Conservation (phyloP, 1,140 invertebrate species). For the Fragariocoptes setiger region DNA sequence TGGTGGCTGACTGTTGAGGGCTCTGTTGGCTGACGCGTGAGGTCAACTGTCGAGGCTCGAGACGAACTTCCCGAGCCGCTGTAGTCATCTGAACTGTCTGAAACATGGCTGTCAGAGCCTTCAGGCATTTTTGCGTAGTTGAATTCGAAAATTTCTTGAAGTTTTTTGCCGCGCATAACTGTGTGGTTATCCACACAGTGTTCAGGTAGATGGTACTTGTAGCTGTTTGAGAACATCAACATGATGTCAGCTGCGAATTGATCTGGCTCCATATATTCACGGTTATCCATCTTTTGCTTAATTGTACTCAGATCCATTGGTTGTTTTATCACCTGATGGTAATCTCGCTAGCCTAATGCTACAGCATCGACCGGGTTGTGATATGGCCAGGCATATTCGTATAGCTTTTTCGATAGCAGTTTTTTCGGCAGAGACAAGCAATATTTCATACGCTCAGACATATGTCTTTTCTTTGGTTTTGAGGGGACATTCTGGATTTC, state of each 20-base stretch:
- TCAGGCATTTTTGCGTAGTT: slow-evolving; percentile 78
- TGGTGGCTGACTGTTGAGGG: too few relatives aligned
- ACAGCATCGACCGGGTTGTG: slow-evolving; percentile 94
- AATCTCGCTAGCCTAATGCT: slow-evolving; percentile 71
- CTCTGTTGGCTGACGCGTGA: too few relatives aligned
- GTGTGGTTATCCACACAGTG: slow-evolving; percentile 64
- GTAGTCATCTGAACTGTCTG: neutral
- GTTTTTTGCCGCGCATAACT: slow-evolving; percentile 74
- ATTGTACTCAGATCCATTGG: slow-evolving; percentile 98
- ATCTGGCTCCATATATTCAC: slow-evolving; percentile 56
- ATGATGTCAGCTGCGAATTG: slow-evolving; percentile 83
- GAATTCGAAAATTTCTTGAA: slow-evolving; percentile 89
- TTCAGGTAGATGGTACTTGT: slow-evolving; percentile 87
- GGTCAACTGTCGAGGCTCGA: too few relatives aligned
- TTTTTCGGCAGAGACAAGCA: slow-evolving; percentile 21
- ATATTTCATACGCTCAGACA: slow-evolving; percentile 21
- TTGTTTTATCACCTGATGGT: slow-evolving; percentile 95
- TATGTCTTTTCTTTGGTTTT: slow-evolving; percentile 19
- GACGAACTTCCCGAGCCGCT: slow-evolving; percentile 6
- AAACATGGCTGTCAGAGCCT: slow-evolving; percentile 6
- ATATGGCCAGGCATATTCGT: slow-evolving; percentile 86
- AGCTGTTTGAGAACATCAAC: slow-evolving; percentile 95
- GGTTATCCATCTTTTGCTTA: slow-evolving; percentile 76
- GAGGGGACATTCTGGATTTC: slow-evolving; percentile 16
- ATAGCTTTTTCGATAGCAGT: slow-evolving; percentile 21